Conservation (phyloP, 2,888 invertebrate genomes). For the Nemoura dubitans region DNA sequence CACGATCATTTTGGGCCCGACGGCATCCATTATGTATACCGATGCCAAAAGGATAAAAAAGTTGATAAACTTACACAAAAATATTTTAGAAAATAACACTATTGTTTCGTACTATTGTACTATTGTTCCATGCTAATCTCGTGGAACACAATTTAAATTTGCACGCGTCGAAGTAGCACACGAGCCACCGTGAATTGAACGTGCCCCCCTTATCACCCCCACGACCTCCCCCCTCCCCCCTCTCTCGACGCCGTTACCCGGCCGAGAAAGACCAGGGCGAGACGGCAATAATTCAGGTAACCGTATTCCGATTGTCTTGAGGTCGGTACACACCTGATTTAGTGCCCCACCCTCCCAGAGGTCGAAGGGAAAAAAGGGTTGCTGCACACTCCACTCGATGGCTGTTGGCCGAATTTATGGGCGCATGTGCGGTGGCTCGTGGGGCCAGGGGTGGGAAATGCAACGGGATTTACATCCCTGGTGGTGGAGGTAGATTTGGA, state of each 20-base stretch:
- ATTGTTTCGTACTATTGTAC: too few relatives aligned
- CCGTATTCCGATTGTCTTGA: conserved; percentile 27
- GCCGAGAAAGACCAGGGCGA: neutral
- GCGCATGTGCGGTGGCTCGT: neutral
- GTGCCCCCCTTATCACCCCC: too few relatives aligned
- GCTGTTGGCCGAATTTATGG: neutral
- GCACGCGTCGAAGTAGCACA: too few relatives aligned
- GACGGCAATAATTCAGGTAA: conserved; percentile 5
- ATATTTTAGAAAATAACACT: too few relatives aligned
- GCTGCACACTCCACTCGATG: neutral
- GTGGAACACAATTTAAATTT: too few relatives aligned
- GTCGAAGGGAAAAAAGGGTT: neutral
- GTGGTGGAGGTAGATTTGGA: neutral
- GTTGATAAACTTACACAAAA: too few relatives aligned
- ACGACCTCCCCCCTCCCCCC: too few relatives aligned
- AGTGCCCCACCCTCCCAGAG: neutral
- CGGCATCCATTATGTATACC: too few relatives aligned
- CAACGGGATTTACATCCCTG: neutral
- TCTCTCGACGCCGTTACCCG: neutral
- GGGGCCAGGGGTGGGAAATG: neutral
- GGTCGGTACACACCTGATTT: conserved; percentile 20
- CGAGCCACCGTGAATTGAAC: too few relatives aligned
- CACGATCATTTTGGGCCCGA: too few relatives aligned
- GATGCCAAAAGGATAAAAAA: too few relatives aligned
- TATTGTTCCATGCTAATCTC: too few relatives aligned